These are phyloP conservation scores for Mus spicilegus DNA, from an alignment of 2,113 vertebrate genomes.

Conservation along the genomic window DNA sequence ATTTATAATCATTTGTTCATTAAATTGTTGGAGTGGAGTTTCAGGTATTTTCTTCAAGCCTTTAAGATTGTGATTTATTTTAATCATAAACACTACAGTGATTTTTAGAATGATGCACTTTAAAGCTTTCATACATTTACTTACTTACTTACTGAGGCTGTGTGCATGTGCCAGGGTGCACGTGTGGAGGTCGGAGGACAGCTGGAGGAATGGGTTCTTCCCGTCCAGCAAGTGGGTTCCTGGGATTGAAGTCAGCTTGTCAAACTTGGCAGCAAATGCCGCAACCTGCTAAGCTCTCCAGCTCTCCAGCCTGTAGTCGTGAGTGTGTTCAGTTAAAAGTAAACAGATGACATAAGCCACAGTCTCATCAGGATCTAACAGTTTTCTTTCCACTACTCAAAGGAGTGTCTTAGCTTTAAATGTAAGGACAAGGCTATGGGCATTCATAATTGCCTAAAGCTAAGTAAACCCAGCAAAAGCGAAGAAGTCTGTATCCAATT, in stretches of 20 bases:
- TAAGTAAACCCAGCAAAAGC: constrained; percentile 43
- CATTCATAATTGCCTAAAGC: constrained; percentile 17
- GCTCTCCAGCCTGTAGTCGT: not conserved
- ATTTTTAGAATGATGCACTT: not conserved
- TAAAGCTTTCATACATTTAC: not conserved
- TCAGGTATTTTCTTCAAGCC: not conserved
- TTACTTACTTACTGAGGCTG: not conserved
- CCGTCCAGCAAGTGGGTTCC: not conserved
- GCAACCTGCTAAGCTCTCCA: not conserved
- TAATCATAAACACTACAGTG: not conserved
- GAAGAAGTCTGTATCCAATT: not conserved
- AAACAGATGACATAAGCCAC: not conserved
- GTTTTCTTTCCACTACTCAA: not conserved
- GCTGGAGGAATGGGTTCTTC: not conserved
- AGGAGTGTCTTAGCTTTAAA: not conserved
- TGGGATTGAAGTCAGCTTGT: not conserved
- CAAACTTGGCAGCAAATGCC: not conserved
- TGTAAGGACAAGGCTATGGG: not conserved
- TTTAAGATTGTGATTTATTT: constrained; percentile 1
- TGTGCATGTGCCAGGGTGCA: not conserved
- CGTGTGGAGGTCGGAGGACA: not conserved
- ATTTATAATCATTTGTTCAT: not conserved
- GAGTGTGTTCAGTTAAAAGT: not conserved
- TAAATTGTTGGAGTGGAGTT: not conserved
- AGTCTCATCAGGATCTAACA: not conserved